Percentiles rank a stretch among this genome's conserved stretches.
Evolutionary conservation across 2,113 vertebrate genomes (phyloP).

Genomic region (Aramus guarauna): DNA sequence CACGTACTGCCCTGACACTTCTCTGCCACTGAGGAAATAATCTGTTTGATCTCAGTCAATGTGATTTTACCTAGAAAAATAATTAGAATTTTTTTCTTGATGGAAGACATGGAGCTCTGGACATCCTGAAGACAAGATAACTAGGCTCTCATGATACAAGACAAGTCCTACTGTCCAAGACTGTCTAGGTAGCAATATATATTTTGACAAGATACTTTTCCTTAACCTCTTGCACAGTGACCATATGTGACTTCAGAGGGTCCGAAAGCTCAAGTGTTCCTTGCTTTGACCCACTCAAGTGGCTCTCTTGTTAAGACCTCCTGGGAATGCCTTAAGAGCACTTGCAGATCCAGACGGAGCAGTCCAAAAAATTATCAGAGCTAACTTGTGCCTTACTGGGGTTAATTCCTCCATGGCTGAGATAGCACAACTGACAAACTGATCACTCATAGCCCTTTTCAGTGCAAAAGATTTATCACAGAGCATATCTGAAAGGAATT

Average conservation of each 20-base stretch:
- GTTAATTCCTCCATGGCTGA: neutral
- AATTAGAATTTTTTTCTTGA: neutral
- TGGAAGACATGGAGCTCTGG: neutral
- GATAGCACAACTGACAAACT: neutral
- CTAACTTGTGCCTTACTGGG: neutral
- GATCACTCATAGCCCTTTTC: neutral
- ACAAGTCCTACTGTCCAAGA: neutral
- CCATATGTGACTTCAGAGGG: neutral
- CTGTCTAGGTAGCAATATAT: neutral
- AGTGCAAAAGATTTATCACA: neutral
- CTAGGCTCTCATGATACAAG: neutral
- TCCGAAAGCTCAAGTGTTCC: neutral
- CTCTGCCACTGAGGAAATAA: neutral
- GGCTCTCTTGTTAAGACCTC: neutral
- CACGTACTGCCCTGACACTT: neutral
- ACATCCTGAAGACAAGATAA: neutral
- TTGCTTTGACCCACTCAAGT: neutral
- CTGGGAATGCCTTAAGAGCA: neutral
- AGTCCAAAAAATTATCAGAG: neutral
- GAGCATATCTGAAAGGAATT: neutral
- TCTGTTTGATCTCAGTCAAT: neutral
- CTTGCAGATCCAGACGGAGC: neutral
- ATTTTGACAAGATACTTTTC: neutral
- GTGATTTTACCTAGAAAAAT: neutral
- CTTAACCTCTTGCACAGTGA: neutral